Percentiles rank a stretch among this genome's conserved stretches.
phyloP scores from a whole-genome alignment of 2,113 vertebrate genomes.

The Uria aalge region DNA sequence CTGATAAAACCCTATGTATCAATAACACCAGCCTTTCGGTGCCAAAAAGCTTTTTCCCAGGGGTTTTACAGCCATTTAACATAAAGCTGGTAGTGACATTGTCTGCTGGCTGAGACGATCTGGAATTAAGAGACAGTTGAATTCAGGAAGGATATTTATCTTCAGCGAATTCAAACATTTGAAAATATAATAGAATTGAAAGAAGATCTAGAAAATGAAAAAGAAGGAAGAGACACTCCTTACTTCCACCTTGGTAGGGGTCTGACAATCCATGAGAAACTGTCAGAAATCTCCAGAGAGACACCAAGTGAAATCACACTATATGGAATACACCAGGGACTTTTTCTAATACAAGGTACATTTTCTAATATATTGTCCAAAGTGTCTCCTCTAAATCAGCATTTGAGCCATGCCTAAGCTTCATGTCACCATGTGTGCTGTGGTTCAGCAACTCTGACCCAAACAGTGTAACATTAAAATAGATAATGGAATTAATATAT shows the following conservation, averaged over 20 bases:
- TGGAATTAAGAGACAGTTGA: not conserved
- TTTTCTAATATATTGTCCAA: not conserved
- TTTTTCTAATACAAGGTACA: not conserved
- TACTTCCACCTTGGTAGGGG: not conserved
- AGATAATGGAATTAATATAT: not conserved
- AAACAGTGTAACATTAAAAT: not conserved
- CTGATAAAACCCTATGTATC: not conserved
- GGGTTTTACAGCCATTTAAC: not conserved
- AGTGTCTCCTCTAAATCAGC: not conserved
- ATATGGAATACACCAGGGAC: not conserved
- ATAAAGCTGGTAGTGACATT: not conserved
- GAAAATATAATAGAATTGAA: not conserved
- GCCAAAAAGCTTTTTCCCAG: not conserved
- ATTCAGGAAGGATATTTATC: not conserved
- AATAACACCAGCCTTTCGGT: not conserved
- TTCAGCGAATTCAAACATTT: not conserved
- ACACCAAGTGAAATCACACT: not conserved
- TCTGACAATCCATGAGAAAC: not conserved
- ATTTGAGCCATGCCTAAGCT: not conserved
- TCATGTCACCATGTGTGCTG: not conserved
- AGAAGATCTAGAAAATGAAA: not conserved
- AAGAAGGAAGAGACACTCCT: not conserved
- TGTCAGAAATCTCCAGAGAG: not conserved
- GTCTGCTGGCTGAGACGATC: not conserved
- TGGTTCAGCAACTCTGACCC: not conserved